Conservation (phyloP, 2,797 vertebrate species). For the Spinus pinus region DNA sequence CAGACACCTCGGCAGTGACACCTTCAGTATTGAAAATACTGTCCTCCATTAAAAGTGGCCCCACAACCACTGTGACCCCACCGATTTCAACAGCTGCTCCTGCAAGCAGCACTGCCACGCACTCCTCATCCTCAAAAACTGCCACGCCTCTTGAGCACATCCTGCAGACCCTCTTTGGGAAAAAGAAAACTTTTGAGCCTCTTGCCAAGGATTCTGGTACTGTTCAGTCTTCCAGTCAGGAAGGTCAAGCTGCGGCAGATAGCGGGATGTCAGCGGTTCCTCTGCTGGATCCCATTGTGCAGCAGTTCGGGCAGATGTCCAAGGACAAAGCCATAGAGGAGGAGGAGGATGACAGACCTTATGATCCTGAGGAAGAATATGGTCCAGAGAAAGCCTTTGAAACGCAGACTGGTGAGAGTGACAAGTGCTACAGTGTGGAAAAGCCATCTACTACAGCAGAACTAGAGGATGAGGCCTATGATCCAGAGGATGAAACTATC, state of each 20-base stretch:
- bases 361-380: slow-evolving; percentile 96
- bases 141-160: slow-evolving; percentile 88
- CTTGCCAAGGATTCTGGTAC: slow-evolving; percentile 68
- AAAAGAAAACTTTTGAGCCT: slow-evolving; percentile 78
- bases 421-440: slow-evolving; percentile 53
- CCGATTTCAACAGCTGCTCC: slow-evolving; percentile 52
- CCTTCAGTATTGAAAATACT: slow-evolving; percentile 71
- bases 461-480: slow-evolving; percentile 89
- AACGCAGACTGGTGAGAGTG: slow-evolving; percentile 38
- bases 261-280: slow-evolving; percentile 62
- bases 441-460: slow-evolving; percentile 48
- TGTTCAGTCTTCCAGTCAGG: slow-evolving; percentile 43
- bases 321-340: slow-evolving; percentile 82
- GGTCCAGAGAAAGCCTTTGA: slow-evolving; percentile 80
- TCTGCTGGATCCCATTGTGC: slow-evolving; percentile 90
- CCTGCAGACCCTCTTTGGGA: slow-evolving; percentile 87
- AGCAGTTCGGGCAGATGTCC: slow-evolving; percentile 89
- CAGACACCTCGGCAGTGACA: slow-evolving; percentile 64
- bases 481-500: slow-evolving; percentile 95
- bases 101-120: not conserved
- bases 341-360: slow-evolving; percentile 90
- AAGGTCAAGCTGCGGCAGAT: slow-evolving; percentile 46
- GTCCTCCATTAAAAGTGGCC: slow-evolving; percentile 67
- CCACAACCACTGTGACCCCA: not conserved
- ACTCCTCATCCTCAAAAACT: slow-evolving; percentile 50